Conservation (phyloP, 2,113 vertebrate species). For the Cynocephalus volans region DNA sequence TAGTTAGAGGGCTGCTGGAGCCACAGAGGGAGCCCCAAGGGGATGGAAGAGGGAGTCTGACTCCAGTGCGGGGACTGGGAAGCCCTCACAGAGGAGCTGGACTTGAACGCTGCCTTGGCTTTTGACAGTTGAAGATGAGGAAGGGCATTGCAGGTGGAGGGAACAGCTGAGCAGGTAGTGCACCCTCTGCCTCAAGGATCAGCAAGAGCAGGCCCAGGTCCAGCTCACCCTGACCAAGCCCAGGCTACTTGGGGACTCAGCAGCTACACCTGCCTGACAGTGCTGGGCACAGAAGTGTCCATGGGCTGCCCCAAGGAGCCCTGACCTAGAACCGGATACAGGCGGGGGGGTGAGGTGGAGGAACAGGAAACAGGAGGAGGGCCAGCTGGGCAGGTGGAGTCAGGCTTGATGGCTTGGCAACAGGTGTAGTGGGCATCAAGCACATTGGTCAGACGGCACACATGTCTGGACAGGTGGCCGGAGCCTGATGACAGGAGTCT, state of each 20-base stretch:
- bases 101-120: not conserved
- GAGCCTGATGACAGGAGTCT: not conserved
- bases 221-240: not conserved
- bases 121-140: not conserved
- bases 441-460: not conserved
- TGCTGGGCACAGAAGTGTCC: not conserved
- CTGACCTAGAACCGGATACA: not conserved
- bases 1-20: not conserved
- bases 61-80: accelerated
- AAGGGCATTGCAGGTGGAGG: not conserved
- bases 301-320: not conserved
- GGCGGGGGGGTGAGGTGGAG: not conserved
- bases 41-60: not conserved
- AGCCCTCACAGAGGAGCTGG: not conserved
- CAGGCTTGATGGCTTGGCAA: not conserved
- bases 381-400: not conserved
- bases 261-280: not conserved
- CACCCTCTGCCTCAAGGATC: not conserved
- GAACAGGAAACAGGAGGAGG: not conserved
- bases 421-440: not conserved
- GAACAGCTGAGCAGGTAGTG: not conserved
- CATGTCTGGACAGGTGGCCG: conserved; percentile 39
- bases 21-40: too few species aligned
- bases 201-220: not conserved
- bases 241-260: accelerated